Base-by-base conservation (phyloP, 2,797 vertebrate genomes). In the Phyllotis vaccarum region DNA sequence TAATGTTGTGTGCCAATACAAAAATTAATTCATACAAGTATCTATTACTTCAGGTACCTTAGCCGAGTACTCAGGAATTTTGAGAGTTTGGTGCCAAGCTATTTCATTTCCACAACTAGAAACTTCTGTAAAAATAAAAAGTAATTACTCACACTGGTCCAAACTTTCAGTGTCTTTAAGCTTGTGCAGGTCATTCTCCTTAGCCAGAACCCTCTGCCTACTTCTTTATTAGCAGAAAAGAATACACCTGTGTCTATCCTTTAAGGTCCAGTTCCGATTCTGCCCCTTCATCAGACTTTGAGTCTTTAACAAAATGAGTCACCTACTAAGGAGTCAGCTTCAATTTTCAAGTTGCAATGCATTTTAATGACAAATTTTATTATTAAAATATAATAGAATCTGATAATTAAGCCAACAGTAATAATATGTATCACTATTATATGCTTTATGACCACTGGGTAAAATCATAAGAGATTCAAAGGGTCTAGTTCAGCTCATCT, bases 161-260 rank as follows among this genome's bases (percentile, higher is more conserved):
- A 95, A 87, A 92, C 79, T 87, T 94, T 70, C 75, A 94, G 10
- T 34, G 56, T 49, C 81, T 90, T 85, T 91, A 94, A 96, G 37
- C 88, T 43, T 93, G 66, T 12, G 85, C 52, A 24, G 19, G 16
- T 89, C 52, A 76, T 11, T 54, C 34, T 68, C 60, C 54, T 92
- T 97, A 82, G 81, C 49, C 86, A 34, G 88, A 96, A 93, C 75
- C 49, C 70, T 34, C 34, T 79, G 22, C 14, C 29, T 74, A 34
- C 49, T 13, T 85, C 74, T 95, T 43, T 66, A 62, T 29, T 87
- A 66, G 70, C 0, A 87, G 58, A 80, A 89, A 76, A 81, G 91
- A 85, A 72, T 72, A 80, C 7, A 62, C 16, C 46, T 74, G 56
- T 13, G 82, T 29, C 22, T 5, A n/a, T 64, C 34, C 75, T 94